phyloP scores from a whole-genome alignment of 2,888 invertebrate species.

The Xanthia togata region DNA sequence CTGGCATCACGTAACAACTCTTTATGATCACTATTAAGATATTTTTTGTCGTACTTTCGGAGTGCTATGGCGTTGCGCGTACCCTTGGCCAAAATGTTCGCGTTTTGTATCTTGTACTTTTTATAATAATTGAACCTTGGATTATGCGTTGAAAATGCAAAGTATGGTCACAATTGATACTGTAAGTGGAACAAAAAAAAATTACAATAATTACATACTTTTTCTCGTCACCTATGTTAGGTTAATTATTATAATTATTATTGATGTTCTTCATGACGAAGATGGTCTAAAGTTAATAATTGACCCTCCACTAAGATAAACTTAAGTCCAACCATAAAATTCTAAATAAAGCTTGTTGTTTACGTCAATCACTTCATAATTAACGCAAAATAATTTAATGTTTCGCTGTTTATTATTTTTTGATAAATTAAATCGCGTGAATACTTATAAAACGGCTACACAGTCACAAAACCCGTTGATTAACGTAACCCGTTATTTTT shows the following conservation, averaged over 20 bases:
- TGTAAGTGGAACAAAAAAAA: slow-evolving; percentile 2
- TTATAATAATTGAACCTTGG: slow-evolving; percentile 44
- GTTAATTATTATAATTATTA: background rate
- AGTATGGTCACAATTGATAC: slow-evolving; percentile 5
- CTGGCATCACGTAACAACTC: slow-evolving; percentile 46
- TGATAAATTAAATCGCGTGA: background rate
- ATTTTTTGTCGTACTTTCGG: slow-evolving; percentile 55
- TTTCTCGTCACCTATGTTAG: background rate
- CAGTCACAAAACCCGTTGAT: slow-evolving; percentile 33
- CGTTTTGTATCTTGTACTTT: slow-evolving; percentile 41
- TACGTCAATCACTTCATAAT: slow-evolving; percentile 7
- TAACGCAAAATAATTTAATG: slow-evolving; percentile 4
- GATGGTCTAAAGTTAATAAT: background rate
- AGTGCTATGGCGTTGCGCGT: slow-evolving; percentile 34
- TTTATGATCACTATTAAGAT: slow-evolving; percentile 44
- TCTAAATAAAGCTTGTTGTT: background rate
- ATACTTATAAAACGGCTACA: background rate
- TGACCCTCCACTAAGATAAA: background rate
- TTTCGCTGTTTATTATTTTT: slow-evolving; percentile 17
- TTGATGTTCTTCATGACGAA: background rate
- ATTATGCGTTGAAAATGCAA: slow-evolving; percentile 35
- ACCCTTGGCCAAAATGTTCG: slow-evolving; percentile 58
- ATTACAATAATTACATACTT: background rate
- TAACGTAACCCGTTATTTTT: background rate
- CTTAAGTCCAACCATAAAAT: background rate